Conservation (phyloP, 53 echinoderm and acorn worm genomes). For the Stichopus horrens region DNA sequence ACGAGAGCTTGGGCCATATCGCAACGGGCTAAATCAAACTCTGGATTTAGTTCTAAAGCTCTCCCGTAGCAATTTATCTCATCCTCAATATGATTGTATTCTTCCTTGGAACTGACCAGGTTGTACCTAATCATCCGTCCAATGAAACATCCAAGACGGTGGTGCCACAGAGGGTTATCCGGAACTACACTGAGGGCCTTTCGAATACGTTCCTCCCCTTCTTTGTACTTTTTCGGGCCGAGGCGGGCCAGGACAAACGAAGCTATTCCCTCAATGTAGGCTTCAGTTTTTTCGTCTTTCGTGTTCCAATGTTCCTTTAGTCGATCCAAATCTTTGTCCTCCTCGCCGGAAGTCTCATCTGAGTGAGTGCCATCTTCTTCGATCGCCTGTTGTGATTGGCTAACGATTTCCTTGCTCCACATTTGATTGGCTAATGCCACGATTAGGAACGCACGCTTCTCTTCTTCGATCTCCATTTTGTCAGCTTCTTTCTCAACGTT, state of each 20-base stretch:
- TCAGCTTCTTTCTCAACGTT: slow-evolving; percentile 4
- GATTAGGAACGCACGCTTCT: not conserved
- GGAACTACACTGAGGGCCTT: not conserved
- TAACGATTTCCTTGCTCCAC: not conserved
- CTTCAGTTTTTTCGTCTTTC: not conserved
- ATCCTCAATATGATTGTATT: slow-evolving; percentile 6
- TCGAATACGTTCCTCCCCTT: slow-evolving; percentile 7
- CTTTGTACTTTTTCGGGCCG: slow-evolving; percentile 18
- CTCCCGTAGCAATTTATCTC: slow-evolving; percentile 16
- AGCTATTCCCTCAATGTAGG: slow-evolving; percentile 17
- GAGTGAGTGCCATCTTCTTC: not conserved
- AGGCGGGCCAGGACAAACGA: slow-evolving; percentile 17
- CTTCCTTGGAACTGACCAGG: not conserved
- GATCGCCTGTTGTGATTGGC: not conserved
- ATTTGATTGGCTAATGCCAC: slow-evolving; percentile 17
- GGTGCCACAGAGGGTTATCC: not conserved
- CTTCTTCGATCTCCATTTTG: not conserved
- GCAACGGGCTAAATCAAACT: slow-evolving; percentile 20
- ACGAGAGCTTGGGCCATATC: not conserved
- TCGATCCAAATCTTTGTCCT: not conserved
- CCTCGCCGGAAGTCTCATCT: not conserved
- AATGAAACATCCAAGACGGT: not conserved
- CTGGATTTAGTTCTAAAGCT: slow-evolving; percentile 13
- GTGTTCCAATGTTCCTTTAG: not conserved
- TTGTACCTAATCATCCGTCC: slow-evolving; percentile 1